Conservation (phyloP, 2,888 invertebrate genomes). For the Bellardia bayeri region DNA sequence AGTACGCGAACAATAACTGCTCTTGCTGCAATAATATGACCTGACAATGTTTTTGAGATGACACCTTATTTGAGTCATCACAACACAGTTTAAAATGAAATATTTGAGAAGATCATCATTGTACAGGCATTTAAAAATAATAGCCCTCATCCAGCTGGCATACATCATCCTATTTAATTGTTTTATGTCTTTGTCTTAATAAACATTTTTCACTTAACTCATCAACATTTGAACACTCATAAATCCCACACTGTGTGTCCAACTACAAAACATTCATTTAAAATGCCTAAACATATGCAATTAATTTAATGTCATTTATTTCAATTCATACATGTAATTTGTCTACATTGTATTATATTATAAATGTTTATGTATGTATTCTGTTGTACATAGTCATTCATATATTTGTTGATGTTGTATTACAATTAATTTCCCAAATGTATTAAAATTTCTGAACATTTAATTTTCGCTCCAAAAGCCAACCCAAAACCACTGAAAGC, state of each 20-base stretch:
- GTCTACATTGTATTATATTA: constrained; percentile 57
- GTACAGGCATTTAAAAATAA: too few species aligned
- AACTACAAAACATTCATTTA: constrained; percentile 22
- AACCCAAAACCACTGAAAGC: constrained; percentile 1
- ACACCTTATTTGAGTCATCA: too few species aligned
- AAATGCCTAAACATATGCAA: constrained; percentile 67
- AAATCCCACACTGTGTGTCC: neutral
- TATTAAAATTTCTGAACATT: constrained; percentile 58
- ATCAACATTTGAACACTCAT: neutral
- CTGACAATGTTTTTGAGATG: too few species aligned
- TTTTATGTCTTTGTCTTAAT: too few species aligned
- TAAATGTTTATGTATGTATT: neutral
- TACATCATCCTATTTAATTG: too few species aligned
- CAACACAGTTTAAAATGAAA: too few species aligned
- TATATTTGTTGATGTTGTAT: constrained; percentile 42
- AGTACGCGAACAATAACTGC: too few species aligned
- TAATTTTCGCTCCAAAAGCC: constrained; percentile 19
- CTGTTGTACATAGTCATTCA: neutral
- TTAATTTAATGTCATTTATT: constrained; percentile 71
- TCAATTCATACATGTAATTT: constrained; percentile 71
- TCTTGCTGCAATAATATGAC: too few species aligned
- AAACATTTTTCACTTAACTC: neutral
- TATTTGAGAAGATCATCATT: too few species aligned
- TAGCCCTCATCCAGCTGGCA: too few species aligned
- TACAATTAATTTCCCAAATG: constrained; percentile 70